Evolutionary conservation across 2,113 vertebrate genomes (phyloP).

Genomic region (Ptilonorhynchus violaceus): DNA sequence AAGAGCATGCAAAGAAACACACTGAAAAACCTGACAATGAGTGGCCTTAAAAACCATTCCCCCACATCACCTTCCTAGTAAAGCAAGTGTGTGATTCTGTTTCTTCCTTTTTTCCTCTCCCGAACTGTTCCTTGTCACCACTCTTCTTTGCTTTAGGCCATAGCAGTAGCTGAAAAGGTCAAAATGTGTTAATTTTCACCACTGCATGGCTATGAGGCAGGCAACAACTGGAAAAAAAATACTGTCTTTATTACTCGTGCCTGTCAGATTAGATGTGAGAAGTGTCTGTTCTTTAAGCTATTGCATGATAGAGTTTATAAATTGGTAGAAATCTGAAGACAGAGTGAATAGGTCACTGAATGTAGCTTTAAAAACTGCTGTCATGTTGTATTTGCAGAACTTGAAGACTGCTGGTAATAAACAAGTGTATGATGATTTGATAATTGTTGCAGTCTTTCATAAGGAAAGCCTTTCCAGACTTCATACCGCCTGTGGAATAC

Average conservation of each 20-base stretch:
- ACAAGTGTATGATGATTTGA: slow-evolving; percentile 11
- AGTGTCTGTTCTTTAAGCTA: background rate
- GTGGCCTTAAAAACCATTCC: background rate
- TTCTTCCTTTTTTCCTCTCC: background rate
- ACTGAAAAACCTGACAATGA: background rate
- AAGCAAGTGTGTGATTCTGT: background rate
- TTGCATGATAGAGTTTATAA: background rate
- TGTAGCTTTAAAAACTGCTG: slow-evolving; percentile 27
- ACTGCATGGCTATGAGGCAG: background rate
- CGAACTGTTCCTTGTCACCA: background rate
- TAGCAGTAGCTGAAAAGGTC: background rate
- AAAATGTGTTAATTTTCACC: background rate
- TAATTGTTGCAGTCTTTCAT: background rate
- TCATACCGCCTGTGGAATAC: background rate
- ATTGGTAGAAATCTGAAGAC: background rate
- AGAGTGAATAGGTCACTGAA: background rate
- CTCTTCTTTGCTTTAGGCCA: background rate
- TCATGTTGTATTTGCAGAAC: slow-evolving; percentile 24
- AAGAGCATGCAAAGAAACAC: background rate
- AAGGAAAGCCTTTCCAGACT: background rate
- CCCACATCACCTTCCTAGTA: background rate
- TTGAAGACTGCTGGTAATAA: slow-evolving; percentile 1
- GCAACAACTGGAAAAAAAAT: slow-evolving; percentile 9
- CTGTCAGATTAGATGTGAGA: slow-evolving; percentile 4
- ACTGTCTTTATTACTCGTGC: background rate